These are phyloP conservation scores for Menidia beryllina DNA, from an alignment of 2,113 vertebrate genomes.

Conservation along the genomic window DNA sequence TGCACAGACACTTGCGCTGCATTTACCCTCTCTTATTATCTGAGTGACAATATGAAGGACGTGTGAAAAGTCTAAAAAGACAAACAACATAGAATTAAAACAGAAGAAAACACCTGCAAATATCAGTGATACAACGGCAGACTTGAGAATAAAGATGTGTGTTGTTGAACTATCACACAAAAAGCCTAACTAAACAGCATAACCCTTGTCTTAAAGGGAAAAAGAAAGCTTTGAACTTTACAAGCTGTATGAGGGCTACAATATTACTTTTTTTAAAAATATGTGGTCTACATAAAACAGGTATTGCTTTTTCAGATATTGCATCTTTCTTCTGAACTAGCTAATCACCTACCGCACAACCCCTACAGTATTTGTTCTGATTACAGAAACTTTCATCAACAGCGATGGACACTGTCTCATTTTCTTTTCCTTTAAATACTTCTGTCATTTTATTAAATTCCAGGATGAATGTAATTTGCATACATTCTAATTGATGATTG, in stretches of 20 bases:
- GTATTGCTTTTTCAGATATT: constrained; percentile 63
- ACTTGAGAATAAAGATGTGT: constrained; percentile 20
- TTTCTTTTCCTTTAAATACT: constrained; percentile 42
- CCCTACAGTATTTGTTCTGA: constrained; percentile 50
- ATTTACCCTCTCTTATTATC: constrained; percentile 20
- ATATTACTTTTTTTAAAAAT: constrained; percentile 65
- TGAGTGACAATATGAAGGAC: constrained; percentile 16
- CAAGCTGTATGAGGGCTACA: constrained; percentile 37
- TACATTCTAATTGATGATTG: constrained; percentile 63
- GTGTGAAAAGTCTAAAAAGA: constrained; percentile 6
- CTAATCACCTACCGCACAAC: constrained; percentile 59
- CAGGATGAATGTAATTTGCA: constrained; percentile 68
- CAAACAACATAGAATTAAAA: constrained; percentile 18
- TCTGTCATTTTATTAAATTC: constrained; percentile 62
- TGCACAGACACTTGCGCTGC: constrained; percentile 19
- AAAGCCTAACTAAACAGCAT: constrained; percentile 57
- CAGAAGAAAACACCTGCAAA: constrained; percentile 11
- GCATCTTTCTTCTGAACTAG: constrained; percentile 48
- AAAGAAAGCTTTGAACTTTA: constrained; percentile 49
- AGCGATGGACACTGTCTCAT: constrained; percentile 51
- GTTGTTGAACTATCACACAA: constrained; percentile 24
- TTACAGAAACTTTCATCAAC: constrained; percentile 53
- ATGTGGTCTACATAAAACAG: constrained; percentile 54
- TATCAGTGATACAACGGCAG: constrained; percentile 5
- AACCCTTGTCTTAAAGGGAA: constrained; percentile 66